Evolutionary conservation across 2,888 invertebrate species (phyloP).

Genomic region (Cheilosia pagana): DNA sequence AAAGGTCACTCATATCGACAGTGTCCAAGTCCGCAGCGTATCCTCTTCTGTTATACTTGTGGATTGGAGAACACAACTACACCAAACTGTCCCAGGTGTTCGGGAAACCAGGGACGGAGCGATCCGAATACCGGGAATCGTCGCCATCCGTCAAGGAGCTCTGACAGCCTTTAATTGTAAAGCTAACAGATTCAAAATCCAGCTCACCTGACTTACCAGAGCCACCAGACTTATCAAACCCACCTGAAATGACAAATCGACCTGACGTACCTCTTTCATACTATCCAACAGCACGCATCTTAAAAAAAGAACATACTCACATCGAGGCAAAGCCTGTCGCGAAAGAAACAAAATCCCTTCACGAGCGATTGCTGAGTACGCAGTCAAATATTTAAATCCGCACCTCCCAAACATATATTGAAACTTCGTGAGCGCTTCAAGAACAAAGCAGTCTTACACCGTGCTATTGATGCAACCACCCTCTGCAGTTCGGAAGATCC

Average conservation of each 20-base stretch:
- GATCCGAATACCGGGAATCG: not conserved
- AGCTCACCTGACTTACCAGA: not conserved
- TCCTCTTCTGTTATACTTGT: too few species aligned
- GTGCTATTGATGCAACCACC: not conserved
- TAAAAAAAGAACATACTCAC: too few species aligned
- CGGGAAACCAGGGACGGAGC: not conserved
- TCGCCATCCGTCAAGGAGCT: not conserved
- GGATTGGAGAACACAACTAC: too few species aligned
- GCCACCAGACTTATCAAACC: not conserved
- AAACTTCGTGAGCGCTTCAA: not conserved
- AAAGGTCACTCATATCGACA: too few species aligned
- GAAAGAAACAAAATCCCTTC: not conserved
- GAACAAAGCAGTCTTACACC: not conserved
- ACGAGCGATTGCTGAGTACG: not conserved
- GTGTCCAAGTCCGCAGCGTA: too few species aligned
- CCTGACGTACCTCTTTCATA: not conserved
- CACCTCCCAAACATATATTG: not conserved
- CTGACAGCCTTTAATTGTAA: not conserved
- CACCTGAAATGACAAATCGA: not conserved
- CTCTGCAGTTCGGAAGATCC: not conserved
- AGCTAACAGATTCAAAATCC: not conserved
- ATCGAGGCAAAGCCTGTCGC: not conserved
- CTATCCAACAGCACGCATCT: too few species aligned
- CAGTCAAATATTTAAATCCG: not conserved
- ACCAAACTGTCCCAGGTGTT: not conserved